These are phyloP conservation scores for Drosophila nigrodunni DNA, from an alignment of 1,140 invertebrate genomes.

Conservation along the genomic window DNA sequence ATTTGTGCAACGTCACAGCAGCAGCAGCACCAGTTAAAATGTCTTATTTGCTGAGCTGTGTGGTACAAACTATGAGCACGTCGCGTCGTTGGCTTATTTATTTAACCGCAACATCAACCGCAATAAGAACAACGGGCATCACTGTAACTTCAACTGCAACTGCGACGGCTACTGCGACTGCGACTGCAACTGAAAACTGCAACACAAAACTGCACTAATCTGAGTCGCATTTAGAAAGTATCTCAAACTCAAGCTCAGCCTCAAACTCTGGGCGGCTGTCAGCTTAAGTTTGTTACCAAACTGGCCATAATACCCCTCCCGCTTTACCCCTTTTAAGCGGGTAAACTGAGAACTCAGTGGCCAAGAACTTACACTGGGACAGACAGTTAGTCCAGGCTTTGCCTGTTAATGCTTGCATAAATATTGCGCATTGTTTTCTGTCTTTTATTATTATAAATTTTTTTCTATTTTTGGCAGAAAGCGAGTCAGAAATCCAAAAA, in stretches of 20 bases:
- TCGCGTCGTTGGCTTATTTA: conserved; percentile 72
- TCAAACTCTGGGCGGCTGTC: conserved; percentile 57
- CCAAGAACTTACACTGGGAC: conserved; percentile 2
- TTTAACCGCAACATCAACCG: conserved; percentile 79
- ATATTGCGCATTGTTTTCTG: conserved; percentile 73
- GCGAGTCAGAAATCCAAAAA: neutral
- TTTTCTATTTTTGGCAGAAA: conserved; percentile 9
- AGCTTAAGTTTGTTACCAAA: conserved; percentile 68
- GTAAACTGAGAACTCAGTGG: no score
- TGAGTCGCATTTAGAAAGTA: conserved; percentile 69
- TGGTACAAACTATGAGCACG: conserved; percentile 47
- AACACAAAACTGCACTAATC: conserved; percentile 44
- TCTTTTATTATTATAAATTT: conserved; percentile 24
- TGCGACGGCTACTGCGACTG: neutral
- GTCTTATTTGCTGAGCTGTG: conserved; percentile 49
- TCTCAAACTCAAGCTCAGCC: conserved; percentile 55
- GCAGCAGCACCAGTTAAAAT: conserved; percentile 28
- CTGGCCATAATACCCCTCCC: conserved; percentile 38
- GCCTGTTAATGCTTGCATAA: conserved; percentile 73
- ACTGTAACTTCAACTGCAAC: conserved; percentile 7
- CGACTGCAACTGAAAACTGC: conserved; percentile 4
- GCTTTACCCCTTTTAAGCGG: neutral
- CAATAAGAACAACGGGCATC: conserved; percentile 73
- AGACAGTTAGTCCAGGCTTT: conserved; percentile 41
- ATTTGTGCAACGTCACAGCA: conserved; percentile 50